Evolutionary conservation across 2,113 vertebrate species (phyloP).

Genomic region (Climacteris rufus): DNA sequence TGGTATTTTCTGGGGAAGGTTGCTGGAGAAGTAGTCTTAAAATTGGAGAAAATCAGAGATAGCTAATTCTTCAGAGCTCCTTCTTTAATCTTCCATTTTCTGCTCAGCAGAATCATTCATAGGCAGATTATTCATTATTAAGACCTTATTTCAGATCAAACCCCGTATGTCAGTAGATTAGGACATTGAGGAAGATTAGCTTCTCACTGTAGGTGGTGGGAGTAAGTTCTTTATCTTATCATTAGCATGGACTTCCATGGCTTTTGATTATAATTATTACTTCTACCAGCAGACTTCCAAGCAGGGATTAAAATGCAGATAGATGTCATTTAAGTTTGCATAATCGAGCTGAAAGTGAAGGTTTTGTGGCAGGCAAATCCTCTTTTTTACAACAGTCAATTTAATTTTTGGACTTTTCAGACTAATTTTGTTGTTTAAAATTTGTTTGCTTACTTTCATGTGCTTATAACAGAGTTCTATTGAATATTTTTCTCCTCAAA

Average conservation of each 20-base stretch:
- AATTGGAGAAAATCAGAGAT: background rate
- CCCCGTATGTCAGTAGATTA: conserved; percentile 70
- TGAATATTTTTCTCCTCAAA: background rate
- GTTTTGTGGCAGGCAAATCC: background rate
- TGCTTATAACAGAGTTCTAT: background rate
- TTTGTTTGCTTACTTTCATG: background rate
- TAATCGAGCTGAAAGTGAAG: conserved; percentile 14
- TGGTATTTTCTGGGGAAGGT: background rate
- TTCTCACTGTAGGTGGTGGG: conserved; percentile 47
- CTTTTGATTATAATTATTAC: conserved; percentile 70
- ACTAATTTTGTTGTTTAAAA: background rate
- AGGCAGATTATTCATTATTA: conserved; percentile 73
- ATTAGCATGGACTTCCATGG: conserved; percentile 64
- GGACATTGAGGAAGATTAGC: conserved; percentile 64
- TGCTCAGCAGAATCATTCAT: conserved; percentile 58
- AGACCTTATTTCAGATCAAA: conserved; percentile 69
- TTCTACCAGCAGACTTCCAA: conserved; percentile 48
- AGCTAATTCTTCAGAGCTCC: conserved; percentile 8
- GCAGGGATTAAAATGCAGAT: conserved; percentile 53
- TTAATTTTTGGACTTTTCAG: background rate
- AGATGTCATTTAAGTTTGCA: conserved; percentile 9
- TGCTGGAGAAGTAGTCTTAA: background rate
- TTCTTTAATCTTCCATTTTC: conserved; percentile 69
- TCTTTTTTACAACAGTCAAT: background rate
- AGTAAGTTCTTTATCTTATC: conserved; percentile 72